Conservation (phyloP, 2,113 vertebrate genomes). For the Phainopepla nitens region DNA sequence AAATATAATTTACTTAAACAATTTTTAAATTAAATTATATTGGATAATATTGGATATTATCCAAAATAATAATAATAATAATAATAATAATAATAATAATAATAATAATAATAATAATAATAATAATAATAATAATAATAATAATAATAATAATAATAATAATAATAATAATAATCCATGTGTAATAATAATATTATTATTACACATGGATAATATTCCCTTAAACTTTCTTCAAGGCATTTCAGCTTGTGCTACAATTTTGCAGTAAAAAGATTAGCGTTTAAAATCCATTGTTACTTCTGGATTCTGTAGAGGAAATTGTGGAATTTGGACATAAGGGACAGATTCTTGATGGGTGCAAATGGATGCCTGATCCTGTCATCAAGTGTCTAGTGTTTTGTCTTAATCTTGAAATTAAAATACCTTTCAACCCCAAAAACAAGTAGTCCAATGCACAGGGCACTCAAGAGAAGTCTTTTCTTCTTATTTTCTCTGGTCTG, state of each 20-base stretch:
- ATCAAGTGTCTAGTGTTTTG: not conserved
- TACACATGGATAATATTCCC: not conserved
- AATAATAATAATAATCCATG: too few species aligned
- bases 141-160: too few species aligned
- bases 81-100: too few species aligned
- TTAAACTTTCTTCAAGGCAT: not conserved
- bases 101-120: too few species aligned
- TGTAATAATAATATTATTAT: too few species aligned
- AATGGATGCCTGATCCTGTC: not conserved
- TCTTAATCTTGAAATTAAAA: not conserved
- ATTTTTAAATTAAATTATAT: too few species aligned
- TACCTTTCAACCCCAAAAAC: not conserved
- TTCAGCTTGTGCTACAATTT: not conserved
- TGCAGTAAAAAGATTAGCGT: fast-evolving
- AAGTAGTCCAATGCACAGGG: not conserved
- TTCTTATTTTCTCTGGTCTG: not conserved
- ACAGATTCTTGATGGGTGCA: not conserved
- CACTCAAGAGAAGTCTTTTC: not conserved
- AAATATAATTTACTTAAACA: not conserved
- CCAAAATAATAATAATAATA: too few species aligned
- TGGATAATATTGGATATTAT: too few species aligned
- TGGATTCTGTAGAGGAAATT: not conserved
- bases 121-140: too few species aligned
- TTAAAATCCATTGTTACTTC: not conserved
- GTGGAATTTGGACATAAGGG: not conserved